Percentiles rank a stretch among this genome's conserved stretches.
phyloP scores from a whole-genome alignment of 2,113 vertebrate genomes.

The Rana temporaria region DNA sequence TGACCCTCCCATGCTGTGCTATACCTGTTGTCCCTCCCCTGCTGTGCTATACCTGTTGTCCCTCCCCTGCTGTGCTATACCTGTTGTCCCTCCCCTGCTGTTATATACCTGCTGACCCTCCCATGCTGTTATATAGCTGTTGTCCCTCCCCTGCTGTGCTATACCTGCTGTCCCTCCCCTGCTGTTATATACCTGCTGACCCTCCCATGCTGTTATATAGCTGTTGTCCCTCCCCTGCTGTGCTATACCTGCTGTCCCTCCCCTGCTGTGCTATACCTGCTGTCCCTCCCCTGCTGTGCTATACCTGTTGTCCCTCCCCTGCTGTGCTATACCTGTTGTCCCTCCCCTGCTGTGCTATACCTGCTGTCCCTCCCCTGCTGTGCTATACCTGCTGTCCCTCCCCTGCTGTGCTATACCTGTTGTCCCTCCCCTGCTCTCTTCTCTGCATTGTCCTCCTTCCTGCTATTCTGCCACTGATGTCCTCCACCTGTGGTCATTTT shows the following conservation, averaged over 20 bases:
- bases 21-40: too few relatives aligned
- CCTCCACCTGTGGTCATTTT: too few relatives aligned
- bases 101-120: too few relatives aligned
- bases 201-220: background rate
- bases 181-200: background rate
- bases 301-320: too few relatives aligned
- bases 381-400: background rate
- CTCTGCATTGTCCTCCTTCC: too few relatives aligned
- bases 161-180: background rate
- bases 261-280: background rate
- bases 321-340: background rate
- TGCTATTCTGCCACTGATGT: too few relatives aligned
- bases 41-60: background rate
- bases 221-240: background rate
- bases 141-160: background rate
- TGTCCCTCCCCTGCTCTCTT: too few relatives aligned
- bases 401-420: background rate
- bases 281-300: too few relatives aligned
- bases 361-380: background rate
- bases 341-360: background rate
- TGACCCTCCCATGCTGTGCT: too few relatives aligned
- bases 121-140: too few relatives aligned
- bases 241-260: background rate
- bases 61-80: background rate
- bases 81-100: background rate